phyloP scores from a whole-genome alignment of 2,797 vertebrate species.

The Dryobates pubescens region DNA sequence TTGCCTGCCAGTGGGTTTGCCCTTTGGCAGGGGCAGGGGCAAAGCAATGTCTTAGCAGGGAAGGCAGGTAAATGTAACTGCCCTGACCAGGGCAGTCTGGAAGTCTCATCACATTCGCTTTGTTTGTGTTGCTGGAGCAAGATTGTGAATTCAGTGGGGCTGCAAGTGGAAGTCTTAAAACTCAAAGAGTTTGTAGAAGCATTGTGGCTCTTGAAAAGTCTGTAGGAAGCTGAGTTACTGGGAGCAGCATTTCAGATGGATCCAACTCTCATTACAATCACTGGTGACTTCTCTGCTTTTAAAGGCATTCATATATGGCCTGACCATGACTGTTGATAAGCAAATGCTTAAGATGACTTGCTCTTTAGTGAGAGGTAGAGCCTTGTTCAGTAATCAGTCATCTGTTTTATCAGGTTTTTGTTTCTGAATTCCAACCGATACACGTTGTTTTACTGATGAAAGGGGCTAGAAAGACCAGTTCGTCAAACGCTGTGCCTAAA shows the following conservation, averaged over 20 bases:
- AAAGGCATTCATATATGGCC: neutral
- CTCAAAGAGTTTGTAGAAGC: neutral
- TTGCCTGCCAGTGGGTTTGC: neutral
- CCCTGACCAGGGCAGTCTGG: neutral
- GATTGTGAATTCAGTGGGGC: neutral
- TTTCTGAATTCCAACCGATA: neutral
- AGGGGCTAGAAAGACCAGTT: neutral
- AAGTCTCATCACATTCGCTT: neutral
- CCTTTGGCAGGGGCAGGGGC: neutral
- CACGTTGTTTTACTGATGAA: neutral
- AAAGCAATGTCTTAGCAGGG: neutral
- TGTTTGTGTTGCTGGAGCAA: neutral
- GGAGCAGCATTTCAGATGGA: neutral
- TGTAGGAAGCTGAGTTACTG: neutral
- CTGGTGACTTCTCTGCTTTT: neutral
- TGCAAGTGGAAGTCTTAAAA: neutral
- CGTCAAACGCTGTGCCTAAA: neutral
- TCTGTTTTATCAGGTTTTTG: neutral
- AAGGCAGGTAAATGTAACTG: neutral
- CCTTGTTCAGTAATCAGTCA: neutral
- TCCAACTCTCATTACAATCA: accelerated
- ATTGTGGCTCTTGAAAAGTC: neutral
- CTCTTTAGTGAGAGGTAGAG: neutral
- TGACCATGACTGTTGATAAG: neutral
- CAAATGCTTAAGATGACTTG: neutral